Base-by-base conservation (phyloP, 1,140 invertebrate species). In the Lepidurus arcticus region DNA sequence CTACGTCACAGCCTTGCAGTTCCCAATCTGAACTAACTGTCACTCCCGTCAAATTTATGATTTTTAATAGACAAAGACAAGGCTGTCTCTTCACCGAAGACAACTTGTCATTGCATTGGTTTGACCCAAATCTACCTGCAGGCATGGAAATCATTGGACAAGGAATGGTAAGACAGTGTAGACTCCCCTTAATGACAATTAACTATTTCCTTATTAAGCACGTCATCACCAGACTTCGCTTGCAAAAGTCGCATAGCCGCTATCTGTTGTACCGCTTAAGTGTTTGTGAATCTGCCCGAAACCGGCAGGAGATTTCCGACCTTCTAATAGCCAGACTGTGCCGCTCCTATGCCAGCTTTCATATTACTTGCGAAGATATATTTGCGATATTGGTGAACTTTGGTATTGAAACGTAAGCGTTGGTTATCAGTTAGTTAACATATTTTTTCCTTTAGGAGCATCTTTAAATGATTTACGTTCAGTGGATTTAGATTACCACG, bases 51-150 rank as follows among this genome's bases (percentile, higher is more conserved):
- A 82, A 45, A 76, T 79, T 76, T 84, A 80, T 8, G 87, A 78
- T 16, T 82, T 77, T 75, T 83, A 80, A 81, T 84, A 86, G 45
- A 87, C 84, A 34, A 84, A 82, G 45, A 85, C 82, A 16, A 87
- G 84, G 42, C 82, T 79, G 43, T 81, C 83, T 76, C 74, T 76
- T 43, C 7, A 34, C 45, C 73, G n/a, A 75, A 73, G 34, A 47
- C 34, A 10, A 42, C 42, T 43, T 26, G 44, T 44, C 53, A 13
- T 16, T 73, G 42, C 47, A 76, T 34, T 73, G 45, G 47, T 76
- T 65, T 65, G 53, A 65, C 13, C 13, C 53, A 13, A 65, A 65
- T 21, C 16, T 65, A n/a, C 53, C 53, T 65, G 16, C 9, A 16
- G 16, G n/a, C 13, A 7, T 65, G 16, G 53, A 65, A 65, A 65